phyloP scores from a whole-genome alignment of 1,140 invertebrate genomes.

The Zaprionus tsacasi region DNA sequence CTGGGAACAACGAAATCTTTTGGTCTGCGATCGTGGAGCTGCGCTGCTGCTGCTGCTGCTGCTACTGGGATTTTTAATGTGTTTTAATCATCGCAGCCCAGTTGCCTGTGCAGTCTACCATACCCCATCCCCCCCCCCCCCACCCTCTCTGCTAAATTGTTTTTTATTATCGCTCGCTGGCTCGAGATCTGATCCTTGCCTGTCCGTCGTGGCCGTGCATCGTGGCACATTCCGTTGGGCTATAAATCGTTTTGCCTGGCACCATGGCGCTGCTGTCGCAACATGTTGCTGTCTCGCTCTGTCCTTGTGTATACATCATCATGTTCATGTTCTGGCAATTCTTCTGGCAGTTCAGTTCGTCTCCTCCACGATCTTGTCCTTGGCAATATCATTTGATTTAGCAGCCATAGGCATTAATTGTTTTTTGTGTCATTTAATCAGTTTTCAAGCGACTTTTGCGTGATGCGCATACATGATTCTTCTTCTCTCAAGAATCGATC shows the following conservation, averaged over 20 bases:
- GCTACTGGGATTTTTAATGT: constrained; percentile 81
- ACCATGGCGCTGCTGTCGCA: constrained; percentile 77
- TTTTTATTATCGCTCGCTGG: constrained; percentile 50
- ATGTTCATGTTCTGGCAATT: background rate
- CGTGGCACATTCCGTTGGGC: constrained; percentile 79
- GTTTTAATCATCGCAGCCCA: constrained; percentile 78
- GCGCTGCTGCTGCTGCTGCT: constrained; percentile 1
- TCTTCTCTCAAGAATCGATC: background rate
- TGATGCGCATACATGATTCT: constrained; percentile 60
- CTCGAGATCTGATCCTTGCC: constrained; percentile 66
- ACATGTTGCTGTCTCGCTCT: background rate
- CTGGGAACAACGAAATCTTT: background rate
- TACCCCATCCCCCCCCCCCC: background rate
- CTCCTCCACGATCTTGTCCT: constrained; percentile 49
- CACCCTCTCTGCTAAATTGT: constrained; percentile 39
- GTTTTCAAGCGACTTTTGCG: constrained; percentile 59
- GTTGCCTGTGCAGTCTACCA: constrained; percentile 9
- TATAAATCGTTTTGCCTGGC: constrained; percentile 81
- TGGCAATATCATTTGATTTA: constrained; percentile 79
- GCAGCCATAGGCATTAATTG: constrained; percentile 71
- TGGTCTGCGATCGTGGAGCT: constrained; percentile 16
- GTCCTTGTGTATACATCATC: background rate
- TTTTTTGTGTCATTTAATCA: constrained; percentile 63
- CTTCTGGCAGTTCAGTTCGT: background rate
- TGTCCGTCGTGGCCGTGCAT: constrained; percentile 11